Evolutionary conservation across 2,113 vertebrate genomes (phyloP).

Genomic region (Alexandromys fortis): DNA sequence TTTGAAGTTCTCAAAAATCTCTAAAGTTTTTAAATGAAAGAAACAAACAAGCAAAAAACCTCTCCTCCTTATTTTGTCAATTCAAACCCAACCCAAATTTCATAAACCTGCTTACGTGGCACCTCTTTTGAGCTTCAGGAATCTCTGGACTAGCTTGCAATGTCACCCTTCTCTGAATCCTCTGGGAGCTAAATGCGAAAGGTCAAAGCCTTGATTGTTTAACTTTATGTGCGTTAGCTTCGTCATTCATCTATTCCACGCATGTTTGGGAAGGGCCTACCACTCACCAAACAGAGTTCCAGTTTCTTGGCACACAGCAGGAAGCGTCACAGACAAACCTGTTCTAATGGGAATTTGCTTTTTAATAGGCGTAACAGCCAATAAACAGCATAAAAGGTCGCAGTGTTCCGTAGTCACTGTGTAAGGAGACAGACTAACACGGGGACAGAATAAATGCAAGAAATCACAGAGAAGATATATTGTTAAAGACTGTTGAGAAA

Average conservation of each 20-base stretch:
- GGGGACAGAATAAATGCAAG: not conserved
- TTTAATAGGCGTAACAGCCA: not conserved
- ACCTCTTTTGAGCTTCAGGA: not conserved
- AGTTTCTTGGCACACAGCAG: accelerated
- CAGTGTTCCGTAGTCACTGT: not conserved
- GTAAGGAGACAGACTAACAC: constrained; percentile 16
- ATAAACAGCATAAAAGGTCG: constrained; percentile 48
- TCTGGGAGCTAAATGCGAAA: not conserved
- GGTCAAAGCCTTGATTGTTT: not conserved
- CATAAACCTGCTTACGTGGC: not conserved
- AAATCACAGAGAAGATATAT: not conserved
- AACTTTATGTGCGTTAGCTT: not conserved
- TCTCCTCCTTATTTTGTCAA: not conserved
- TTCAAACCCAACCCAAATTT: not conserved
- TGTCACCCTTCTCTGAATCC: not conserved
- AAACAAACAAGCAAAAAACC: not conserved
- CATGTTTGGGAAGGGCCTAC: not conserved
- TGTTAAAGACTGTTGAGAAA: not conserved
- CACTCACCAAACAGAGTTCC: not conserved
- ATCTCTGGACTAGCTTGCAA: constrained; percentile 2
- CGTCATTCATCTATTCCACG: not conserved
- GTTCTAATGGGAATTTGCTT: constrained; percentile 1
- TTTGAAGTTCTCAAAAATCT: not conserved
- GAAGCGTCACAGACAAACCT: not conserved
- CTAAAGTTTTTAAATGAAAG: not conserved